These are phyloP conservation scores for Pangasianodon hypophthalmus DNA, from an alignment of 2,113 vertebrate species.

Conservation along the genomic window DNA sequence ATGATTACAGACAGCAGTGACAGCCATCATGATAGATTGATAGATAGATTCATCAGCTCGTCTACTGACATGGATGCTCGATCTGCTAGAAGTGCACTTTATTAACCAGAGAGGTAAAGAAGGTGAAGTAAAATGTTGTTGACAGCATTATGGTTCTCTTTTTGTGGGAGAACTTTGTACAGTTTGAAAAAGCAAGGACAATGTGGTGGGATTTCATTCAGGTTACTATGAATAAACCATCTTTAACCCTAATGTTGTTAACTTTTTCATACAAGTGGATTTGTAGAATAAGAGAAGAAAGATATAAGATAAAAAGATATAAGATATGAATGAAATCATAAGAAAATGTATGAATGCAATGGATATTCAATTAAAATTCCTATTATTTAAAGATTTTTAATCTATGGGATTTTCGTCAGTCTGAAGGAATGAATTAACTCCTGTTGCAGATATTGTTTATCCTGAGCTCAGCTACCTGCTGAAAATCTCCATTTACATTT, in stretches of 20 bases:
- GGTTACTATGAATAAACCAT: background rate
- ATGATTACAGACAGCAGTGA: conserved; percentile 14
- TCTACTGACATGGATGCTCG: conserved; percentile 13
- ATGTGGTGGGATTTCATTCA: background rate
- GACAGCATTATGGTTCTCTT: too few species aligned
- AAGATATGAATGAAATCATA: background rate
- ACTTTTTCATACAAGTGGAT: background rate
- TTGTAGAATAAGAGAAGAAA: background rate
- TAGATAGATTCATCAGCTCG: conserved; percentile 29
- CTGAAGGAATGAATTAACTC: background rate
- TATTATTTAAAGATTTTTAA: background rate
- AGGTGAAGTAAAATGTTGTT: conserved; percentile 9
- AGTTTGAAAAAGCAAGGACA: background rate
- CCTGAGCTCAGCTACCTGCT: background rate
- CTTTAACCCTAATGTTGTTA: background rate
- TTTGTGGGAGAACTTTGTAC: background rate
- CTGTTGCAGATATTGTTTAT: background rate
- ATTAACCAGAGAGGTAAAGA: conserved; percentile 14
- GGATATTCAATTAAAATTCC: background rate
- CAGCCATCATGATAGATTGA: conserved; percentile 2
- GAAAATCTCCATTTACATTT: background rate
- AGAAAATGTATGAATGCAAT: background rate
- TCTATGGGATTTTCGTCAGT: background rate
- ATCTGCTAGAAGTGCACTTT: conserved; percentile 29
- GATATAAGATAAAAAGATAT: background rate